A percentile compares a stretch with the other conserved stretches of the same genome.
These are phyloP conservation scores for Phortica magna DNA, from an alignment of 2,888 invertebrate species.

Conservation along the genomic window DNA sequence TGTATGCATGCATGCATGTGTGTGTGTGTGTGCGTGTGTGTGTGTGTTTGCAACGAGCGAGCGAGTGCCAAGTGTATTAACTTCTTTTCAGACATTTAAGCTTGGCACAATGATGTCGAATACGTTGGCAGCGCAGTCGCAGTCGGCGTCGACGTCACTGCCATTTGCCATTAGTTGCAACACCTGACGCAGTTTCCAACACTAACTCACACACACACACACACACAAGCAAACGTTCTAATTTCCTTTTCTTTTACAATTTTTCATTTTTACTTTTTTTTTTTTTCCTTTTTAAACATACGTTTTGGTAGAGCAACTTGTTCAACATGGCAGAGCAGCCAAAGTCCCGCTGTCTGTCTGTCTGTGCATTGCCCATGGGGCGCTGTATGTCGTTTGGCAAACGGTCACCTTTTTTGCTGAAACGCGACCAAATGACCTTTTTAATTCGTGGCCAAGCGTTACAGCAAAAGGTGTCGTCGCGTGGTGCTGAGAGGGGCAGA, in stretches of 20 bases:
- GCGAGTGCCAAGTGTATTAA: constrained; percentile 34
- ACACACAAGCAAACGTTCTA: neutral
- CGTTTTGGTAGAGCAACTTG: too few relatives aligned
- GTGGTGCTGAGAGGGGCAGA: neutral
- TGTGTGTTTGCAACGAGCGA: neutral
- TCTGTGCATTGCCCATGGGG: constrained; percentile 9
- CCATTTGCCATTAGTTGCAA: constrained; percentile 28
- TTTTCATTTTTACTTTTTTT: neutral
- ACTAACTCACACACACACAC: constrained; percentile 13
- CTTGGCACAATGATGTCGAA: neutral
- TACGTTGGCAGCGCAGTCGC: too few relatives aligned
- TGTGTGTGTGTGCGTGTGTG: neutral
- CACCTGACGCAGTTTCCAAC: constrained; percentile 28
- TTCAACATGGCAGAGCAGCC: too few relatives aligned
- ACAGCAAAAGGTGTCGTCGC: neutral
- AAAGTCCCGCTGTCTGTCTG: too few relatives aligned
- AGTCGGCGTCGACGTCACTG: too few relatives aligned
- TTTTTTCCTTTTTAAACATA: neutral
- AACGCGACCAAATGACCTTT: constrained; percentile 72
- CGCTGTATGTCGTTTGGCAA: too few relatives aligned
- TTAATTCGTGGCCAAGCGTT: constrained; percentile 68
- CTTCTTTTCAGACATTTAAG: constrained; percentile 31
- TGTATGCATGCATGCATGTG: neutral
- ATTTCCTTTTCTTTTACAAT: neutral
- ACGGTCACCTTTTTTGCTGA: constrained; percentile 31